A percentile compares a stretch with the other conserved stretches of the same genome.
Evolutionary conservation across 2,797 vertebrate genomes (phyloP).

Genomic region (Pangasius sanitwongsei): DNA sequence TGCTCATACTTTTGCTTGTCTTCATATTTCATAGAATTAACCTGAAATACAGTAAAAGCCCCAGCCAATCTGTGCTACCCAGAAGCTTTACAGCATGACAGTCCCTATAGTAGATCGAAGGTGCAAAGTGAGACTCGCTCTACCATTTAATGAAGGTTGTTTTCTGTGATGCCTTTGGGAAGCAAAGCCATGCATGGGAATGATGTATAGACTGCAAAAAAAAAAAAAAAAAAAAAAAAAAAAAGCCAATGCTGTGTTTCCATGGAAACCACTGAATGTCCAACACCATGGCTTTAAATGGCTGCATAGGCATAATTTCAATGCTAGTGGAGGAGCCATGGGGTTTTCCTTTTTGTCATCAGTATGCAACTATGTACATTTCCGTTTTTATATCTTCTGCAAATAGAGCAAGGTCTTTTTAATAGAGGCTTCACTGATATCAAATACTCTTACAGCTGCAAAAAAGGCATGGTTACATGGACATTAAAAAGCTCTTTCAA

Average conservation of each 20-base stretch:
- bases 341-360: conserved; percentile 39
- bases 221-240: conserved; percentile 35
- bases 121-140: conserved; percentile 7
- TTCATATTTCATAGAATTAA: background rate
- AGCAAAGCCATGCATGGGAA: conserved; percentile 50
- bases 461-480: background rate
- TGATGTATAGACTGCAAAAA: conserved; percentile 50
- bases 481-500: background rate
- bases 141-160: conserved; percentile 32
- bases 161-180: conserved; percentile 30
- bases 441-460: background rate
- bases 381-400: background rate
- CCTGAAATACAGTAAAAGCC: background rate
- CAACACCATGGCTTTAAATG: conserved; percentile 47
- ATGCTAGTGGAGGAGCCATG: conserved; percentile 26
- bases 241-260: conserved; percentile 51
- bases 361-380: conserved; percentile 17
- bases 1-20: background rate
- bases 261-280: conserved; percentile 57
- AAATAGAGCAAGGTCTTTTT: background rate
- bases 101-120: background rate
- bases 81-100: background rate
- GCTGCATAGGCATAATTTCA: conserved; percentile 40
- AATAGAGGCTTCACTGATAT: background rate
- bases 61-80: background rate